A percentile compares a stretch with the other conserved stretches of the same genome.
Evolutionary conservation across 2,797 vertebrate genomes (phyloP).

Genomic region (Neostethus bicornis): DNA sequence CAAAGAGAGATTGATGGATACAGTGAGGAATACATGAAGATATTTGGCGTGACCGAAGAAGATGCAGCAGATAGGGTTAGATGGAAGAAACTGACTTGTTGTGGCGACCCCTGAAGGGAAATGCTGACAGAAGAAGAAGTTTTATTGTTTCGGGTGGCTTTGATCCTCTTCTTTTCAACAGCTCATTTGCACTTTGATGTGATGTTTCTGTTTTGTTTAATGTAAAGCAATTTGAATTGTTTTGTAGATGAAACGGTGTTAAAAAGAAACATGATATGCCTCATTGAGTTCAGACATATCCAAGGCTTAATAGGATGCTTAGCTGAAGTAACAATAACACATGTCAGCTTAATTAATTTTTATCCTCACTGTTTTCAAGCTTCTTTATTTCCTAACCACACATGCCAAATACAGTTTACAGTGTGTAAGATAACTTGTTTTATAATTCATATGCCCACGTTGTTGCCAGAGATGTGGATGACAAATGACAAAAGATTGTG

Average conservation of each 20-base stretch:
- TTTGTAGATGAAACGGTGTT: background rate
- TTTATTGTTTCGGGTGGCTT: background rate
- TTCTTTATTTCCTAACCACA: background rate
- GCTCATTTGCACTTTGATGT: background rate
- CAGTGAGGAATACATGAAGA: too few species aligned
- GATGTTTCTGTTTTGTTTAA: background rate
- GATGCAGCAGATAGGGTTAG: too few species aligned
- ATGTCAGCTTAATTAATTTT: background rate
- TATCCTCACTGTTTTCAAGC: background rate
- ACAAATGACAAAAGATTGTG: background rate
- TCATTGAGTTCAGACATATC: background rate
- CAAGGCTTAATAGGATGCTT: background rate
- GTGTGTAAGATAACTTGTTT: background rate
- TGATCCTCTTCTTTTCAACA: background rate
- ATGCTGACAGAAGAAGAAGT: too few species aligned
- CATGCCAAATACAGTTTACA: background rate
- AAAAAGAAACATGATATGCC: too few species aligned
- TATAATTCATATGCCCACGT: background rate
- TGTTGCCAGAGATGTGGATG: background rate
- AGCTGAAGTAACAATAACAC: background rate
- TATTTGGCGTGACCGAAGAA: too few species aligned
- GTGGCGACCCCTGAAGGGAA: too few species aligned
- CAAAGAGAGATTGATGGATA: too few species aligned
- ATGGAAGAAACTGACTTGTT: too few species aligned
- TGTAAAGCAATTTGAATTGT: background rate